Base-by-base conservation (phyloP, 2,888 invertebrate genomes). In the Spicauda simplicius region DNA sequence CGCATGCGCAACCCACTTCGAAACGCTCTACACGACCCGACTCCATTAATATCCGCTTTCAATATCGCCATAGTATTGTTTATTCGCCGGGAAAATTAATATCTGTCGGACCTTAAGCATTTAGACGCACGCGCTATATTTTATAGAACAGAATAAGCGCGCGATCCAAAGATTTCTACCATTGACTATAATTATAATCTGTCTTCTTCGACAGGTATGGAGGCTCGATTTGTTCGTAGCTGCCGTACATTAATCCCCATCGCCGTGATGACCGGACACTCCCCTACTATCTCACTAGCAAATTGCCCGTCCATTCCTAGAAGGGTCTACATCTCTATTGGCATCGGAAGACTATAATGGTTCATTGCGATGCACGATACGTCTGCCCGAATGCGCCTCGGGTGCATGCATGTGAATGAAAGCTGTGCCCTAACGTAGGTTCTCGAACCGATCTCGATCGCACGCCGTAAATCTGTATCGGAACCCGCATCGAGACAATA, bases 351-450 rank as follows among this genome's bases (percentile, higher is more conserved):
- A 81, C 78, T 80, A 79, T 84, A 83, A 86, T 83, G 80, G 81
- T 74, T 82, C 80, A 80, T 84, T 83, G 80, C 82, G 83, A 86
- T 86, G 82, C 81, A 69, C 81, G 86, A 84, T 86, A 85, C 80
- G 83, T 84, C 81, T 80, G 78, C 72, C 69, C 70, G 69, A 69
- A 74, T 77, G 79, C 82, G 87, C 86, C 87, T 76, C 77, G 77
- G 87, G 87, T 83, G 82, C 77, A 76, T 83, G 79, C 79, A 84
- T 83, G 80, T 80, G 82, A 84, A 86, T 86, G 82, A 80, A 59
- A 65, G 59, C 59, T 50, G 41, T 53, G 52, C 41, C 18, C 30
- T 18, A 55, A 37, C 64, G 57, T 37, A 16, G 50, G 52, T 37
- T 54, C 18, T 59, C 54, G 65, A 53, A 37, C 1, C 59, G n/a